Base-by-base conservation (phyloP, 2,888 invertebrate species). In the Clistopyga incitator region DNA sequence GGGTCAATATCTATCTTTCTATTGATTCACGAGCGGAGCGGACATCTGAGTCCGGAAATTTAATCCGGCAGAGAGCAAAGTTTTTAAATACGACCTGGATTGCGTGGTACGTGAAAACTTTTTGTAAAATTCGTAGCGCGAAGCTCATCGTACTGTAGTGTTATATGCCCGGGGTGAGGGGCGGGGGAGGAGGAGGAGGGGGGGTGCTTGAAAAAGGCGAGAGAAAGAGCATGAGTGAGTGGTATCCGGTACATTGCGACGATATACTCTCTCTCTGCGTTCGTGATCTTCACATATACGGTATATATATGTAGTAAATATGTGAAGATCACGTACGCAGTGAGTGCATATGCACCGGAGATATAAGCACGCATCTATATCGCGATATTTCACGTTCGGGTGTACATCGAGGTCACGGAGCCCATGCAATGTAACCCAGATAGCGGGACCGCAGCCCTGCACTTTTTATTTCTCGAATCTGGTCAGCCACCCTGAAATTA, bases 21-120 rank as follows among this genome's bases (percentile, higher is more conserved):
- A 81, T 84, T 81, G 84, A 84, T 84, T 84, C 82, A 79, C 67
- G 71, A 38, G 34, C 11, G n/a, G 23, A 18, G 20, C 38, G 70
- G 74, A 78, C n/a, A 81, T 84, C 23, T 70, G 72, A 25, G 74
- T 74, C 70, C 68, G 64, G 47, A 78, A 81, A 78, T 80, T 84
- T 81, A 84, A 84, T 84, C 77, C 84, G 74, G 29, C 74, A 64
- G 77, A 84, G 68, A 84, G 84, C 80, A 84, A 84, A 84, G 78
- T 80, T 84, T 82, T 67, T 81, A 84, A 84, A 84, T 81, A 78
- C 81, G 84, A 84, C 77, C 80, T 54, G 74, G 54, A 84, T 84
- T 68, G 74, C 61, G 77, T 50, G 71, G 74, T 64, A 56, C 59
- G 70, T 25, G 59, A 61, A 72, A 64, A 75, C 50, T 82, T 82